Percentiles rank a stretch among this genome's conserved stretches.
Evolutionary conservation across 2,888 invertebrate genomes (phyloP).

Genomic region (Eupelmus urozonus): DNA sequence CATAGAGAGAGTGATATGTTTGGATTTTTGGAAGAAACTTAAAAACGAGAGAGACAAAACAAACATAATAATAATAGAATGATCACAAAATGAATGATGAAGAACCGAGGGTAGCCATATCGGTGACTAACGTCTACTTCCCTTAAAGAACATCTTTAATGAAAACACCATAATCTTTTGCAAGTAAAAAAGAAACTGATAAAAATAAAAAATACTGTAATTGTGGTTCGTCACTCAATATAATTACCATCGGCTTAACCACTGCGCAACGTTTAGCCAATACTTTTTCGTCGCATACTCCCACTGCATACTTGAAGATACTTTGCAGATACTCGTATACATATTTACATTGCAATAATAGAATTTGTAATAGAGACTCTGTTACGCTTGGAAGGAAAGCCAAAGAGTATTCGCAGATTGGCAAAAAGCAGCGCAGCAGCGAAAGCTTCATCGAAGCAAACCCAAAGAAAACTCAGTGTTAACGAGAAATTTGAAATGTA

Average conservation of each 20-base stretch:
- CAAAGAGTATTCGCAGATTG: constrained; percentile 71
- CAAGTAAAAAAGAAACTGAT: neutral
- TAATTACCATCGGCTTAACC: constrained; percentile 68
- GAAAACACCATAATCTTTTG: neutral
- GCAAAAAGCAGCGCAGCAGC: constrained; percentile 77
- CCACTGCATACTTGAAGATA: constrained; percentile 23
- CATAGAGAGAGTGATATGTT: constrained; percentile 48
- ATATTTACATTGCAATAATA: constrained; percentile 61
- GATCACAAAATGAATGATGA: constrained; percentile 47
- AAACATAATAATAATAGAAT: constrained; percentile 48
- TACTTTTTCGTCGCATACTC: constrained; percentile 59
- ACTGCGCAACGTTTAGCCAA: constrained; percentile 77
- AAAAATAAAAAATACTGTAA: neutral
- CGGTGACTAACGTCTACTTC: constrained; percentile 11
- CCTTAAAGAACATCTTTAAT: neutral
- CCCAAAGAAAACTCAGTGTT: constrained; percentile 70
- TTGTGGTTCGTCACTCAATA: constrained; percentile 57
- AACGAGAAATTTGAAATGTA: constrained; percentile 60
- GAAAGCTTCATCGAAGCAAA: constrained; percentile 75
- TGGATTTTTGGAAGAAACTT: constrained; percentile 43
- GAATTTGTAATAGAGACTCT: constrained; percentile 55
- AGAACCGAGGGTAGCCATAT: constrained; percentile 52
- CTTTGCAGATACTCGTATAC: constrained; percentile 12
- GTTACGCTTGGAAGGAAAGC: constrained; percentile 63
- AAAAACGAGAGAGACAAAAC: constrained; percentile 43